A percentile compares a stretch with the other conserved stretches of the same genome.
Evolutionary conservation across 2,797 vertebrate genomes (phyloP).

Genomic region (Poliocrania exsul): DNA sequence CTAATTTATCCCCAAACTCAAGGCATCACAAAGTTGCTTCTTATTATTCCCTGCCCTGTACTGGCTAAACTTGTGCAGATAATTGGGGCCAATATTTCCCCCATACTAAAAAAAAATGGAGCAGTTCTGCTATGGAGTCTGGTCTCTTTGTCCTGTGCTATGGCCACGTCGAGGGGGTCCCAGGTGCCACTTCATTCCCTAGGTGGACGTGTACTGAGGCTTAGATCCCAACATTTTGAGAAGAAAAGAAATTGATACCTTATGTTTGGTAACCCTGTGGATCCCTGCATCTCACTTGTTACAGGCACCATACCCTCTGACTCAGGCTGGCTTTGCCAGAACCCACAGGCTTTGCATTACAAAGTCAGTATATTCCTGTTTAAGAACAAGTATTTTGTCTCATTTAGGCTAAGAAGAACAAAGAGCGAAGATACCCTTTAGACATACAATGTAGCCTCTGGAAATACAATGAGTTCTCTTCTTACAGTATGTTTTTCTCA

Average conservation of each 20-base stretch:
- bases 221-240: background rate
- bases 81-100: background rate
- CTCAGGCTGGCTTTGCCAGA: background rate
- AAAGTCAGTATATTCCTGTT: background rate
- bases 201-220: background rate
- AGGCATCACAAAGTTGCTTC: background rate
- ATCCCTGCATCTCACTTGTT: background rate
- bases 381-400: background rate
- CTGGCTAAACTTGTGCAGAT: background rate
- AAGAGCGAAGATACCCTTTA: background rate
- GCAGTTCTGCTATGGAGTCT: background rate
- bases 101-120: background rate
- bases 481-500: background rate
- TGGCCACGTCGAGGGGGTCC: too few species aligned
- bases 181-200: background rate
- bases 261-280: background rate
- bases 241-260: background rate
- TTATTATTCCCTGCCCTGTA: background rate
- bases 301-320: background rate
- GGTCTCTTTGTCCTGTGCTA: background rate
- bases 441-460: background rate
- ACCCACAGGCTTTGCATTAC: background rate
- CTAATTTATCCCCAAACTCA: background rate
- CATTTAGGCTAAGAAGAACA: background rate
- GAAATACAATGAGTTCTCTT: background rate